phyloP scores from a whole-genome alignment of 2,888 invertebrate species.

The Cheilosia soror region DNA sequence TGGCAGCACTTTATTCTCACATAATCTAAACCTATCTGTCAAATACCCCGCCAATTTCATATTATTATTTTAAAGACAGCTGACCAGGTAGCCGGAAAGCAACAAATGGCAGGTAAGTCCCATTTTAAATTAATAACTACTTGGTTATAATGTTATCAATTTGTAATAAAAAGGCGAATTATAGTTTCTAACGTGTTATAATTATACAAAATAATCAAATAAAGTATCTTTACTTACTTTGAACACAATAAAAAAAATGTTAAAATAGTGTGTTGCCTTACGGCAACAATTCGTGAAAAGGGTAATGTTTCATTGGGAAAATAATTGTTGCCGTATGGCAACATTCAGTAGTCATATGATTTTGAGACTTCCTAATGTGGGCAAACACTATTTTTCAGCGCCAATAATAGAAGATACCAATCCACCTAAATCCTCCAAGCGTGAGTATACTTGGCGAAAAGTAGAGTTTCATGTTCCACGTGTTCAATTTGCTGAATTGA shows the following conservation, averaged over 20 bases:
- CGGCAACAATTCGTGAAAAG: not conserved
- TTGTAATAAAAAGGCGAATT: too few relatives aligned
- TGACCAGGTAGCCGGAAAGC: not conserved
- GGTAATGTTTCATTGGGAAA: not conserved
- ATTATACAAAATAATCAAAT: not conserved
- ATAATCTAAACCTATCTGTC: not conserved
- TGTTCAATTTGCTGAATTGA: not conserved
- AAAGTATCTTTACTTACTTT: not conserved
- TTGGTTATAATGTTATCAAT: not conserved
- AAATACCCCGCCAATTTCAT: not conserved
- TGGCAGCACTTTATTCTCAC: slow-evolving; percentile 15
- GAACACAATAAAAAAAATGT: too few relatives aligned
- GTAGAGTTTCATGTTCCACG: too few relatives aligned
- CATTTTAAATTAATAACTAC: not conserved
- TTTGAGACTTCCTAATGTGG: slow-evolving; percentile 10
- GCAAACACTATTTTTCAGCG: slow-evolving; percentile 10
- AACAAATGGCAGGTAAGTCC: slow-evolving; percentile 6
- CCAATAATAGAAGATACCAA: not conserved
- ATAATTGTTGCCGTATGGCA: not conserved
- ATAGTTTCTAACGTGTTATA: not conserved
- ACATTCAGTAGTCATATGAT: not conserved
- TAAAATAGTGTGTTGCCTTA: not conserved
- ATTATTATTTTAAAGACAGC: slow-evolving; percentile 10
- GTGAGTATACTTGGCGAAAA: slow-evolving; percentile 1
- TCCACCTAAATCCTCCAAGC: not conserved